Conservation (phyloP, 2,797 vertebrate genomes). For the Malurus splendens region DNA sequence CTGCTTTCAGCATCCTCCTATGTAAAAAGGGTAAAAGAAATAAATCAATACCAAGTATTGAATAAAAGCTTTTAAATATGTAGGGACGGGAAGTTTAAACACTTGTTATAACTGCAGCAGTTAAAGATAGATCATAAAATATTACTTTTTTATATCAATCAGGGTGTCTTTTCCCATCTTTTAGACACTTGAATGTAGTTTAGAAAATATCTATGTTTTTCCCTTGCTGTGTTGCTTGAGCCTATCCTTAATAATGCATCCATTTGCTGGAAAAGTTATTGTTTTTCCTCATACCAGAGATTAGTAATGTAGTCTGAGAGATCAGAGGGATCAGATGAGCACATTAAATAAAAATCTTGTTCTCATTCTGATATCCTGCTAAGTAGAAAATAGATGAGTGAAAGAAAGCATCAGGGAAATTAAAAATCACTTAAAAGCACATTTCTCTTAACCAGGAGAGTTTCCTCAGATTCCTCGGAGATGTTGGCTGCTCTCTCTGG, state of each 20-base stretch:
- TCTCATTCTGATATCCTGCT: neutral
- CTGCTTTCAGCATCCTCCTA: neutral
- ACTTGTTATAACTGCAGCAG: neutral
- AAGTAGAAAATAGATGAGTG: neutral
- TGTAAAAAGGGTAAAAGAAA: neutral
- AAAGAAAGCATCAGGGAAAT: neutral
- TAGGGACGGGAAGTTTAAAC: neutral
- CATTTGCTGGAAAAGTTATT: neutral
- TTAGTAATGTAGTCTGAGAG: neutral
- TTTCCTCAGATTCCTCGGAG: neutral
- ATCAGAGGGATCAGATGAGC: constrained; percentile 19
- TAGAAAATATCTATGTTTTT: neutral
- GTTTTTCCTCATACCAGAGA: neutral
- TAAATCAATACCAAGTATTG: neutral
- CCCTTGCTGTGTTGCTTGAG: neutral
- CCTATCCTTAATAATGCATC: neutral
- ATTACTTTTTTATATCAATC: neutral
- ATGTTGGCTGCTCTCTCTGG: neutral
- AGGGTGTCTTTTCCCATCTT: neutral
- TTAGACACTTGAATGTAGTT: neutral
- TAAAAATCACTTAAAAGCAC: constrained; percentile 17
- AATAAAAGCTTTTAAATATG: neutral
- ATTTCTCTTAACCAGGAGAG: constrained; percentile 8
- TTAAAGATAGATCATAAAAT: neutral
- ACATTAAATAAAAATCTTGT: constrained; percentile 23